Conservation (phyloP, 2,797 vertebrate genomes). For the Schizothorax lantsangensis region DNA sequence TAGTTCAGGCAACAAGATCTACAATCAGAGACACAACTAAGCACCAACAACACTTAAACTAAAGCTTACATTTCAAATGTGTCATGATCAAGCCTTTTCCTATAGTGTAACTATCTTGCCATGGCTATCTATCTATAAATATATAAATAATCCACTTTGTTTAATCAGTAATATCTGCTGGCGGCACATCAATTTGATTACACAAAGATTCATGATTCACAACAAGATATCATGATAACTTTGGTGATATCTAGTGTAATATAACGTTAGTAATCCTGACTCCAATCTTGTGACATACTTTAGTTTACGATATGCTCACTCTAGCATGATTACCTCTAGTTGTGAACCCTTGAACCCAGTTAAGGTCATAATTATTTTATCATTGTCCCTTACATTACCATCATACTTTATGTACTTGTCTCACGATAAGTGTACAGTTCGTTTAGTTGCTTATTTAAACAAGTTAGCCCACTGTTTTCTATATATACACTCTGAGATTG, state of each 20-base stretch:
- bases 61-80: neutral
- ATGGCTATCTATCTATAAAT: neutral
- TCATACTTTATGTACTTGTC: neutral
- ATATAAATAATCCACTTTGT: neutral
- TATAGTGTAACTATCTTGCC: neutral
- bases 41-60: neutral
- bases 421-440: neutral
- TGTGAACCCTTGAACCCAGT: constrained; percentile 36
- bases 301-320: constrained; percentile 19
- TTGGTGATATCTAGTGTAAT: constrained; percentile 22
- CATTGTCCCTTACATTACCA: neutral
- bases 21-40: constrained; percentile 1
- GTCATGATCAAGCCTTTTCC: neutral
- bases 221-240: constrained; percentile 9
- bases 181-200: neutral
- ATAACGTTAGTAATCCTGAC: constrained; percentile 3
- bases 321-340: constrained; percentile 9
- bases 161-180: neutral
- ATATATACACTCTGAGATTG: neutral
- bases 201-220: neutral
- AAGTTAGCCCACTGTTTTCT: neutral
- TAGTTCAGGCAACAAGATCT: neutral
- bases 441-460: neutral
- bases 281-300: constrained; percentile 29
- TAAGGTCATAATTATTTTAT: constrained; percentile 7